phyloP scores from a whole-genome alignment of 2,888 invertebrate species.

The Parelbella ahira region DNA sequence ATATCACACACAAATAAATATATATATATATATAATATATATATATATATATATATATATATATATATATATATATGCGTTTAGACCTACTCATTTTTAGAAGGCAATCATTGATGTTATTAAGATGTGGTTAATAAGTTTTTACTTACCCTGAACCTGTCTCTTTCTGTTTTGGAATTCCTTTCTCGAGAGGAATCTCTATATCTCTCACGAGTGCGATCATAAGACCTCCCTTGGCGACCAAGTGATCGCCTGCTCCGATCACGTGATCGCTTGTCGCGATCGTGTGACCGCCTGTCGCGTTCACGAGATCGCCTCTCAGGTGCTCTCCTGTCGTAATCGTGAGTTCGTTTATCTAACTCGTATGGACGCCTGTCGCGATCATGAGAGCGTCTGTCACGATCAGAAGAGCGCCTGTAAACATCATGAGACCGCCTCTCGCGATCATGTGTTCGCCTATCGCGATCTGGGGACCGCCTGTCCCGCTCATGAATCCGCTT shows the following conservation, averaged over 20 bases:
- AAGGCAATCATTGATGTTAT: no score
- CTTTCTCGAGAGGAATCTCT: no score
- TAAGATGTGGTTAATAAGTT: no score
- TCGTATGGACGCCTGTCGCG: conserved; percentile 29
- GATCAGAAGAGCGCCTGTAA: conserved; percentile 29
- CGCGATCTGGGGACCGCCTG: conserved; percentile 7
- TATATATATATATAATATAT: no score
- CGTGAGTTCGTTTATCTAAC: conserved; percentile 39
- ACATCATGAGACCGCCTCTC: conserved; percentile 40
- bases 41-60: no score
- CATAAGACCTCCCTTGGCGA: conserved; percentile 38
- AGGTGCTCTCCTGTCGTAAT: conserved; percentile 16
- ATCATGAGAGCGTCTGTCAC: conserved; percentile 40
- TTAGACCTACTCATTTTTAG: no score
- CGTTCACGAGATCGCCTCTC: conserved; percentile 11
- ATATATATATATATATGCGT: no score
- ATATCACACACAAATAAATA: conserved; percentile 1
- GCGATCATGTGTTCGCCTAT: conserved; percentile 31
- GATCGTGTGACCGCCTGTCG: conserved; percentile 17
- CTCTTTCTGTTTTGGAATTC: no score
- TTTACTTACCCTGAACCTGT: no score
- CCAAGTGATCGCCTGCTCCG: conserved; percentile 8
- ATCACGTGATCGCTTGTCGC: conserved; percentile 37
- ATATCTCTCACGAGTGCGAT: conserved; percentile 31
- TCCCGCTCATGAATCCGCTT: conserved; percentile 36